Conservation (phyloP, 2,113 vertebrate genomes). For the Mustela lutreola region DNA sequence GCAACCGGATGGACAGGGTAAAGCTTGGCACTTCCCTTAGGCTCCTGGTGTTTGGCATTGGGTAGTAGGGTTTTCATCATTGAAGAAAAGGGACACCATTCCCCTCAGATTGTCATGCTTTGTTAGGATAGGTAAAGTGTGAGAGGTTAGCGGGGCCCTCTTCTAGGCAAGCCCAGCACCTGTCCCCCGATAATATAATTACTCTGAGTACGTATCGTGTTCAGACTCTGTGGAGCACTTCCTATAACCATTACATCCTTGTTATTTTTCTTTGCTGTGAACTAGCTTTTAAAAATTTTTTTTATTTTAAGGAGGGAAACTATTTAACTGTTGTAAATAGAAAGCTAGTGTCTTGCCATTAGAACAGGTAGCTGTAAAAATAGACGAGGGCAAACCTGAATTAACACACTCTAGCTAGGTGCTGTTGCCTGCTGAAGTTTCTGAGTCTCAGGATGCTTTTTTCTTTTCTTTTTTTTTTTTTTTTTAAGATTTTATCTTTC, state of each 20-base stretch:
- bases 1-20: slow-evolving; percentile 97
- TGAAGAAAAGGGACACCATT: not conserved
- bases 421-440: not conserved
- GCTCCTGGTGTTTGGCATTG: not conserved
- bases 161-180: no score
- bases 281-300: not conserved
- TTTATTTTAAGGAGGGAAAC: not conserved
- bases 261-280: not conserved
- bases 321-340: not conserved
- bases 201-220: not conserved
- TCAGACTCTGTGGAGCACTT: not conserved
- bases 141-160: not conserved
- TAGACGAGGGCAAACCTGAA: not conserved
- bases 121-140: not conserved
- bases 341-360: not conserved
- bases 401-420: not conserved
- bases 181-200: not conserved
- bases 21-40: slow-evolving; percentile 41
- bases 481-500: not conserved
- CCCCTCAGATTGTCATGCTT: not conserved
- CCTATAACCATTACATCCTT: not conserved
- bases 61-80: no score
- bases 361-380: not conserved
- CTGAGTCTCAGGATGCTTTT: not conserved
- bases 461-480: not conserved